phyloP scores from a whole-genome alignment of 2,888 invertebrate species.

The Tolmerus cingulatus region DNA sequence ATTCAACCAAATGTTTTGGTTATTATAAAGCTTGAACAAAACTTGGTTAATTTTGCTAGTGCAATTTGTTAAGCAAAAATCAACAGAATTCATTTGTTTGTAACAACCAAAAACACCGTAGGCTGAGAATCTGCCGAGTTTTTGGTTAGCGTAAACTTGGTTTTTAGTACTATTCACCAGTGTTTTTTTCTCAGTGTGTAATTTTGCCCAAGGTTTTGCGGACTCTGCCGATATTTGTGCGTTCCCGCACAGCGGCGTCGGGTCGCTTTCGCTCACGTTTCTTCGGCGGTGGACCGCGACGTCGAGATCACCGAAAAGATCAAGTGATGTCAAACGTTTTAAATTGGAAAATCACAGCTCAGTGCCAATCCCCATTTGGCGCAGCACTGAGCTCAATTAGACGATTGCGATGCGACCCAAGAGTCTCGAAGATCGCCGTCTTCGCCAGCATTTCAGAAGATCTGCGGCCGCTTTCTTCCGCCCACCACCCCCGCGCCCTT shows the following conservation, averaged over 20 bases:
- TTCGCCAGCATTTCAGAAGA: not conserved
- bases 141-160: no score
- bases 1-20: no score
- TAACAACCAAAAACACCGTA: no score
- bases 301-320: conserved; percentile 18
- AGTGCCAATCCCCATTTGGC: conserved; percentile 26
- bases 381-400: conserved; percentile 13
- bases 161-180: no score
- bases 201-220: conserved; percentile 18
- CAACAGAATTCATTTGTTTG: no score
- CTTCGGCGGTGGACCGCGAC: not conserved
- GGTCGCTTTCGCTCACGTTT: conserved; percentile 15
- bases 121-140: no score
- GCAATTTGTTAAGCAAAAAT: no score
- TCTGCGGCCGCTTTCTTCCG: not conserved
- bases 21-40: no score
- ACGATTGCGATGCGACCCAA: not conserved
- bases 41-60: no score
- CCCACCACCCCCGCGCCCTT: not conserved
- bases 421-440: not conserved
- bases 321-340: conserved; percentile 31
- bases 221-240: conserved; percentile 1
- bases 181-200: no score
- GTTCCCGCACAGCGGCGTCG: not conserved
- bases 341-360: conserved; percentile 37